Base-by-base conservation (phyloP, 2,888 invertebrate species). In the Bruchidius siliquastri region DNA sequence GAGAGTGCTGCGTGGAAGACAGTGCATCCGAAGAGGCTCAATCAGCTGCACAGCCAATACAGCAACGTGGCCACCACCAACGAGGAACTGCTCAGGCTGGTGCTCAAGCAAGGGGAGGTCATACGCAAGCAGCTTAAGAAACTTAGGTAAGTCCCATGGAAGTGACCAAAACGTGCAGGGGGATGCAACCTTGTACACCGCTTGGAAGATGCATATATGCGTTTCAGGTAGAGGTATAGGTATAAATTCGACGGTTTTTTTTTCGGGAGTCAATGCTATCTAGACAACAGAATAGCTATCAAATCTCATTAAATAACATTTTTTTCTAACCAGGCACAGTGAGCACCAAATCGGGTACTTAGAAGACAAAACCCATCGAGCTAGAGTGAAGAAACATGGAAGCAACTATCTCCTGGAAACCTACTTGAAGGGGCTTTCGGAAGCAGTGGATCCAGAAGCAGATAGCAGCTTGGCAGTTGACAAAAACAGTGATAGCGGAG, bases 401-500 rank as follows among this genome's bases (percentile, higher is more conserved):
- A 93, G 93, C 76, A 94, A 94, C 85, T 94, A 94, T 84, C 88
- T 94, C 71, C 87, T 94, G 20, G 93, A 94, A 84, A 92, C 94
- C 0, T 94, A 94, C 83, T 88, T 94, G 69, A 89, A 89, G 79
- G 89, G 89, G n/a, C 80, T 88, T 30, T 86, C 89, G 49, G 88
- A 88, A 79, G 87, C 86, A n/a, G 84, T 85, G 4, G 87, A 87
- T 75, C 85, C 85, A 6, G 85, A 83, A 75, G 75, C 74, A 67
- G 83, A 82, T 74, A 83, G 84, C 71, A 80, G 80, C 73, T 78
- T 82, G 74, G 89, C 89, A 77, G 90, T 89, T 79, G 91, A 91
- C 22, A 91, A 90, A n/a, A 91, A 91, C 84, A 91, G 92, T 81
- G 92, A 92, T 82, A 92, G 92, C 76, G 92, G 92, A 0, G 91